Conservation (phyloP, 2,888 invertebrate genomes). For the Mongoloraphidia duomilia region DNA sequence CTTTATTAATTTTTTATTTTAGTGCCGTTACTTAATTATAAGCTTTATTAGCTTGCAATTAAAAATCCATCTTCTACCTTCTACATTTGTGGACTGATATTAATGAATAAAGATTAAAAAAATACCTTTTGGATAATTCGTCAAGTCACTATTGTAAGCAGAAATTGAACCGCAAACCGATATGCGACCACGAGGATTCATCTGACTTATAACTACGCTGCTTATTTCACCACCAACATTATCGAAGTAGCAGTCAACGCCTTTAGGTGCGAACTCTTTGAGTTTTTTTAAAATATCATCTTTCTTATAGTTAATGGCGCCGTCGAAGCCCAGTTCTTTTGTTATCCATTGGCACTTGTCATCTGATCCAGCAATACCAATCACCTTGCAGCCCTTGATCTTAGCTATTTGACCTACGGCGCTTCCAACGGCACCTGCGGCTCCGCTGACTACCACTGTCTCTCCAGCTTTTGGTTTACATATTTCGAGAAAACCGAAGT, state of each 20-base stretch:
- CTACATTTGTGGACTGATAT: background rate
- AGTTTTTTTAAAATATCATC: slow-evolving; percentile 37
- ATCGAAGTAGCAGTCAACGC: slow-evolving; percentile 63
- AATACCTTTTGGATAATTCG: slow-evolving; percentile 33
- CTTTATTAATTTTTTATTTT: background rate
- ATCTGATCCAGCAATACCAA: slow-evolving; percentile 56
- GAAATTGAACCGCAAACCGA: slow-evolving; percentile 52
- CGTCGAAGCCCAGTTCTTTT: slow-evolving; percentile 49
- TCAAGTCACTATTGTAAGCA: slow-evolving; percentile 39
- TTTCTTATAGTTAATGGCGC: slow-evolving; percentile 58
- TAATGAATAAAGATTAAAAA: background rate
- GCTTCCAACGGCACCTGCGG: slow-evolving; percentile 66
- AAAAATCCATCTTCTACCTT: background rate
- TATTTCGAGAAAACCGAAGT: slow-evolving; percentile 57
- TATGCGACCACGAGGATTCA: slow-evolving; percentile 45
- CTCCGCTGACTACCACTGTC: slow-evolving; percentile 55
- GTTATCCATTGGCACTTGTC: slow-evolving; percentile 55
- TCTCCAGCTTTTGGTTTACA: slow-evolving; percentile 58
- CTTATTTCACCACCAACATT: slow-evolving; percentile 59
- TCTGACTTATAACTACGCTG: slow-evolving; percentile 39
- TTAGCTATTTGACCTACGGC: slow-evolving; percentile 69
- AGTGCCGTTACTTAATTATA: background rate
- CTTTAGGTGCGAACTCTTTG: slow-evolving; percentile 47
- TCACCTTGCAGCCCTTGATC: slow-evolving; percentile 50
- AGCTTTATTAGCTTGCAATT: background rate